Evolutionary conservation across 2,113 vertebrate genomes (phyloP).

Genomic region (Ovis canadensis): DNA sequence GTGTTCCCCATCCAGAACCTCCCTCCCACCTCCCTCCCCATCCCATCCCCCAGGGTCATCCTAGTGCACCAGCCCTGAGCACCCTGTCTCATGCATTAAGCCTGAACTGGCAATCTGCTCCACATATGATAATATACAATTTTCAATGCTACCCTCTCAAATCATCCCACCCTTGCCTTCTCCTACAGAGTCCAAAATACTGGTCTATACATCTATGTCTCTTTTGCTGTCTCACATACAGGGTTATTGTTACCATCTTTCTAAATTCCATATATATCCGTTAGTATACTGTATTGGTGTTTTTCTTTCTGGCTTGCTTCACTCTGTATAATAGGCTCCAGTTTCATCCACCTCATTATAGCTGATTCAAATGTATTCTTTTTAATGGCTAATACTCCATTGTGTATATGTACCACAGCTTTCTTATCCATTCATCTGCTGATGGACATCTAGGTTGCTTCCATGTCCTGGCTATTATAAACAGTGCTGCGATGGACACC

Average conservation of each 20-base stretch:
- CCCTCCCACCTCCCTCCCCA: not conserved
- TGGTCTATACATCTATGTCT: not conserved
- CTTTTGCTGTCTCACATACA: not conserved
- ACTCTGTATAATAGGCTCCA: not conserved
- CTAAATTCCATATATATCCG: not conserved
- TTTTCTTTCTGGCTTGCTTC: not conserved
- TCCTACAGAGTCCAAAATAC: not conserved
- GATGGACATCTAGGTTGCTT: not conserved
- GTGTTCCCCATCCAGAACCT: not conserved
- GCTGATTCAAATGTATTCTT: not conserved
- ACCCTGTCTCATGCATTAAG: not conserved
- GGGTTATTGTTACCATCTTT: not conserved
- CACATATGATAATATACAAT: not conserved
- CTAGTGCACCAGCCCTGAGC: not conserved
- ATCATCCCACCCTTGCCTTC: not conserved
- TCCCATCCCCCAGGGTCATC: not conserved
- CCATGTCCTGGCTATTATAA: not conserved
- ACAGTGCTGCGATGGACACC: not conserved
- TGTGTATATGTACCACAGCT: not conserved
- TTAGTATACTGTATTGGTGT: not conserved
- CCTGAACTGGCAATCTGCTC: not conserved
- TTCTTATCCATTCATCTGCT: not conserved
- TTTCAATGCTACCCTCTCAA: not conserved
- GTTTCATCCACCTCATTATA: not conserved
- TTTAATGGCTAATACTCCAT: not conserved